Evolutionary conservation across 2,888 invertebrate species (phyloP).

Genomic region (Catotricha subobsoleta): DNA sequence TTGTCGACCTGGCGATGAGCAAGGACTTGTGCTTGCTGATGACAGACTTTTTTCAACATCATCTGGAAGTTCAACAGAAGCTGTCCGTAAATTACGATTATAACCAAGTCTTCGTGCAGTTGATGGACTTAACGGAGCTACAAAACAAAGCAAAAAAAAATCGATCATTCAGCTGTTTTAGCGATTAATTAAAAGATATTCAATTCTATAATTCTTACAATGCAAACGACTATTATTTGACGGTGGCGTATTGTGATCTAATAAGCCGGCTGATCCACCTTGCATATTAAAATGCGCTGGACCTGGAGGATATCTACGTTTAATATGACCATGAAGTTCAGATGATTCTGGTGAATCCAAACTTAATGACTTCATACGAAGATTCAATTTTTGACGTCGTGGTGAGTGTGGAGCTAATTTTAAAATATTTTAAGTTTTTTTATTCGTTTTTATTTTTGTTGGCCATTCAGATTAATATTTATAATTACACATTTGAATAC

Average conservation of each 20-base stretch:
- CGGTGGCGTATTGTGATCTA: slow-evolving; percentile 30
- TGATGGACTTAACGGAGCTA: slow-evolving; percentile 84
- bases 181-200: not conserved
- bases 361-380: slow-evolving; percentile 95
- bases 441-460: slow-evolving; percentile 26
- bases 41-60: slow-evolving; percentile 80
- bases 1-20: slow-evolving; percentile 66
- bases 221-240: slow-evolving; percentile 40
- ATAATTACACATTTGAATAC: too few species aligned
- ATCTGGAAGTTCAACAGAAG: slow-evolving; percentile 83
- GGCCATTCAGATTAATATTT: too few species aligned
- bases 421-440: slow-evolving; percentile 13
- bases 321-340: slow-evolving; percentile 50
- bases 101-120: slow-evolving; percentile 69
- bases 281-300: slow-evolving; percentile 21
- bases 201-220: too few species aligned
- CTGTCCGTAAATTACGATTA: slow-evolving; percentile 64
- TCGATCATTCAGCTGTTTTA: slow-evolving; percentile 2
- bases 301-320: slow-evolving; percentile 43
- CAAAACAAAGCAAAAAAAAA: slow-evolving; percentile 13
- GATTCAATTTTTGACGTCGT: slow-evolving; percentile 85
- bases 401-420: slow-evolving; percentile 84
- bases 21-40: slow-evolving; percentile 84
- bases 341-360: slow-evolving; percentile 90
- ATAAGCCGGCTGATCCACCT: slow-evolving; percentile 29